These are phyloP conservation scores for Echinometra lucunter DNA, from an alignment of 53 echinoderm and acorn worm genomes.

Conservation along the genomic window DNA sequence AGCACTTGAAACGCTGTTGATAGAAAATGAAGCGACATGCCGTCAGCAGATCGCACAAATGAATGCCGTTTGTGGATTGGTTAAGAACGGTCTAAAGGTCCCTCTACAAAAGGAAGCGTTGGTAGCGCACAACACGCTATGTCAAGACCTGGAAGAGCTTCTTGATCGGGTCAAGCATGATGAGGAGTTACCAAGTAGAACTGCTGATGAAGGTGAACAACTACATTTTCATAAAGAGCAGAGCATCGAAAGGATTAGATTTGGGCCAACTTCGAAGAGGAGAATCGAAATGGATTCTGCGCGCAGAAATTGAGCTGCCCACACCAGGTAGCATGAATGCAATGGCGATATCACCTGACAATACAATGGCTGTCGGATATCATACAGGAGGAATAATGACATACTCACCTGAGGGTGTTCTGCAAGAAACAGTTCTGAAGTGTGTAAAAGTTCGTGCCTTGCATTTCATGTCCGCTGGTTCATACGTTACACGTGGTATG, in stretches of 20 bases:
- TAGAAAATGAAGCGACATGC: not conserved
- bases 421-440: not conserved
- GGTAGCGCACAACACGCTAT: not conserved
- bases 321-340: not conserved
- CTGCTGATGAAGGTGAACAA: not conserved
- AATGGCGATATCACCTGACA: not conserved
- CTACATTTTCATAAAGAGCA: not conserved
- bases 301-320: not conserved
- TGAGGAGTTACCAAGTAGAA: not conserved
- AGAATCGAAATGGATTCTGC: not conserved
- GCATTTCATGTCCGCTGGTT: not conserved
- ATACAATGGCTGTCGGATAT: not conserved
- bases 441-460: not conserved
- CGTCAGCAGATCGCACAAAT: not conserved
- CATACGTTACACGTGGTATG: not conserved
- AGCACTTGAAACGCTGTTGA: not conserved
- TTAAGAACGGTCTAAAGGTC: not conserved
- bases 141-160: not conserved
- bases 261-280: not conserved
- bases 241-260: not conserved
- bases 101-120: not conserved
- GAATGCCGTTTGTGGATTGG: not conserved
- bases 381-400: not conserved
- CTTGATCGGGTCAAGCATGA: not conserved
- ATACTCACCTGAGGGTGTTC: not conserved